Evolutionary conservation across 2,888 invertebrate genomes (phyloP).

Genomic region (Drepanosiphum platanoidis): DNA sequence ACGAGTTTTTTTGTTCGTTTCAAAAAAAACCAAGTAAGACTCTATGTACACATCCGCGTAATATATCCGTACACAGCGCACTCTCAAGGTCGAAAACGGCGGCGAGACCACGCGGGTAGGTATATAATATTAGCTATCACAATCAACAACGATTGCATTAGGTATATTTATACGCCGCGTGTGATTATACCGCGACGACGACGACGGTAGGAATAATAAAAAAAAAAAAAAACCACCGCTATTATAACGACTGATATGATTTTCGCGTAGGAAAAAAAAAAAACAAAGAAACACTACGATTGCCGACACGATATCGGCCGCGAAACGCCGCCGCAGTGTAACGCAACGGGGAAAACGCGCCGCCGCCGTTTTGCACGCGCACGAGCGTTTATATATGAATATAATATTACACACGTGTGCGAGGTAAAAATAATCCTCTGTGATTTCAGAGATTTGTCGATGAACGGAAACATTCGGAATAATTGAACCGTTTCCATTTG

Average conservation of each 20-base stretch:
- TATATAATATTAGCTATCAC: too few relatives aligned
- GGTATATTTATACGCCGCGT: neutral
- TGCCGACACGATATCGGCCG: neutral
- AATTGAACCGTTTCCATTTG: slow-evolving; percentile 26
- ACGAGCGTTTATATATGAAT: neutral
- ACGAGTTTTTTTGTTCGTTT: neutral
- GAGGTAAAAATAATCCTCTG: neutral
- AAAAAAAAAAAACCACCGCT: too few relatives aligned
- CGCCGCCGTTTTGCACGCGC: neutral
- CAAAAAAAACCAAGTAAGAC: neutral
- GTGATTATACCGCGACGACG: neutral
- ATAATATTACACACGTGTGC: neutral
- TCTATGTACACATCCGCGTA: neutral
- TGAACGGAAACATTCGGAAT: neutral
- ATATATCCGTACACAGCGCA: neutral
- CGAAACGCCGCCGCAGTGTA: too few relatives aligned
- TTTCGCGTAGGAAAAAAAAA: neutral
- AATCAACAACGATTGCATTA: neutral
- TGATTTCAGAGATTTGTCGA: neutral
- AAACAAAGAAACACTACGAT: neutral
- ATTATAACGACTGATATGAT: neutral
- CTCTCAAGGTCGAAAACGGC: neutral
- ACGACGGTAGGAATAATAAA: neutral
- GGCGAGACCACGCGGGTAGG: neutral
- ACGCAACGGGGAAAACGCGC: too few relatives aligned